A percentile compares a stretch with the other conserved stretches of the same genome.
These are phyloP conservation scores for Verasper variegatus DNA, from an alignment of 2,113 vertebrate genomes.

Conservation along the genomic window DNA sequence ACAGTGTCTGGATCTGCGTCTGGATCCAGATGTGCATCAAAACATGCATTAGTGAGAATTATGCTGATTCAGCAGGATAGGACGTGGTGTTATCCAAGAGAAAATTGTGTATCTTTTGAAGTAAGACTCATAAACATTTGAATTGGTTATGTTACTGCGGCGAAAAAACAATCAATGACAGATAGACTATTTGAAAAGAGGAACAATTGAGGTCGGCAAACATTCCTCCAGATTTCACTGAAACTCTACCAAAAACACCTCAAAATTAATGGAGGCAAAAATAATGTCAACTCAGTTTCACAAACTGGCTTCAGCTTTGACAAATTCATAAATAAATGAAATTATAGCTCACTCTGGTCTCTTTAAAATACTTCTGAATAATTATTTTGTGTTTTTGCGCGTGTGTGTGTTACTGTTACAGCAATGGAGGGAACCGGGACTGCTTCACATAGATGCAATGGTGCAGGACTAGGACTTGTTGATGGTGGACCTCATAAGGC, in stretches of 20 bases:
- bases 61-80: background rate
- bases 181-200: too few relatives aligned
- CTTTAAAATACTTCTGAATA: background rate
- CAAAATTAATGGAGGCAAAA: too few relatives aligned
- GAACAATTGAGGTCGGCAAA: too few relatives aligned
- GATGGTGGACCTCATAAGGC: slow-evolving; percentile 44
- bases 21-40: background rate
- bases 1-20: background rate
- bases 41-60: background rate
- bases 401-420: slow-evolving; percentile 9
- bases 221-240: too few relatives aligned
- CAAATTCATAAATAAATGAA: too few relatives aligned
- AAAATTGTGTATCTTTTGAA: too few relatives aligned
- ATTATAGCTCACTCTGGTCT: background rate
- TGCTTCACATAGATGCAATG: slow-evolving; percentile 54
- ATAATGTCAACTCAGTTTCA: too few relatives aligned
- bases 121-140: too few relatives aligned
- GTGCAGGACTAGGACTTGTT: slow-evolving; percentile 23
- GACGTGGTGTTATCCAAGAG: background rate
- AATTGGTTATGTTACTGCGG: too few relatives aligned
- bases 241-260: too few relatives aligned
- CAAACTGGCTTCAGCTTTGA: too few relatives aligned
- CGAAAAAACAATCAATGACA: too few relatives aligned
- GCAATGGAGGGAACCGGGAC: slow-evolving; percentile 28
- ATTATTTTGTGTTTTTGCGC: background rate